Conservation (phyloP, 2,113 vertebrate species). For the Pedetes capensis region DNA sequence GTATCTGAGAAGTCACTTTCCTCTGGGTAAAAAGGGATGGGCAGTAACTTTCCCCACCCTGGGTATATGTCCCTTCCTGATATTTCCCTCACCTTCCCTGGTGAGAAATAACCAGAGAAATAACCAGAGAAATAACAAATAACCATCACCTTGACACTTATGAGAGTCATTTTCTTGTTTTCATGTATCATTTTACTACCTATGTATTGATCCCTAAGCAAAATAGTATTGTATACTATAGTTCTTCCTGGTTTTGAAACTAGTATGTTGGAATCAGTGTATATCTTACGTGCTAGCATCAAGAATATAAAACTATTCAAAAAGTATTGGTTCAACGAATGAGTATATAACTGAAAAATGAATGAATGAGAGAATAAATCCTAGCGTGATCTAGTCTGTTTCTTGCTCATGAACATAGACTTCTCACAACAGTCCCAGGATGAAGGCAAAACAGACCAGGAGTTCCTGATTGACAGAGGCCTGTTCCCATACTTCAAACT, state of each 20-base stretch:
- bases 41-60: background rate
- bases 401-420: background rate
- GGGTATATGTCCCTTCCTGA: background rate
- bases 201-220: no score
- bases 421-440: background rate
- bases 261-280: background rate
- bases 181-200: constrained; percentile 5
- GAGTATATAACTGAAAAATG: background rate
- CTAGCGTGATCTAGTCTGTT: background rate
- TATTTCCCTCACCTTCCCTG: background rate
- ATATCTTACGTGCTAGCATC: background rate
- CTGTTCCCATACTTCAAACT: background rate
- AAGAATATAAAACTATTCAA: background rate
- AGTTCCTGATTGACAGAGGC: background rate
- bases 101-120: no score
- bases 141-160: background rate
- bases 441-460: background rate
- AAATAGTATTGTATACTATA: background rate
- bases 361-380: background rate
- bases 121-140: no score
- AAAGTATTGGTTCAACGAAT: constrained; percentile 5
- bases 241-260: background rate
- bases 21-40: background rate
- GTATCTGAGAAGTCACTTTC: background rate
- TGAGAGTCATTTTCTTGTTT: background rate